Evolutionary conservation across 1,140 invertebrate species (phyloP).

Genomic region (Nasonia giraulti): DNA sequence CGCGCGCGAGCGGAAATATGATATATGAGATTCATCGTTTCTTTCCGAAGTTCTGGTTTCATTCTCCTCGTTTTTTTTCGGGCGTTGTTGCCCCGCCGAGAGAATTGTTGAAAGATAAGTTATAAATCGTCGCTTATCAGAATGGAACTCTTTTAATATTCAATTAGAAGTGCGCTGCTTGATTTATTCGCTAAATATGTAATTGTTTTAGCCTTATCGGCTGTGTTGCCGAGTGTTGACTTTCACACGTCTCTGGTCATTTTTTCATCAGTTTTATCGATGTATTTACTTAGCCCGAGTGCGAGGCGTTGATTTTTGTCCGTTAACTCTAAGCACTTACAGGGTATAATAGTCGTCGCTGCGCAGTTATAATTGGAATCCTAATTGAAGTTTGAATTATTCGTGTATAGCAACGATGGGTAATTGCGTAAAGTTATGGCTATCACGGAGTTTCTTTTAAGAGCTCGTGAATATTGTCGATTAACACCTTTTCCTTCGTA

Average conservation of each 20-base stretch:
- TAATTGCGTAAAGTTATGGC: no score
- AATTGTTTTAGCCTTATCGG: constrained; percentile 29
- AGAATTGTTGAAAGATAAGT: constrained; percentile 7
- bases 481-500: no score
- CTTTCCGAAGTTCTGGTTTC: neutral
- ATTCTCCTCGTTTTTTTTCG: neutral
- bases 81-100: neutral
- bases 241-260: neutral
- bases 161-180: neutral
- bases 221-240: neutral
- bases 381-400: constrained; percentile 1
- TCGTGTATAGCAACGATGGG: no score
- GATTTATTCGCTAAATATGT: constrained; percentile 35
- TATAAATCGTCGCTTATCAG: constrained; percentile 28
- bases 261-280: neutral
- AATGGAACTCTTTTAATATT: constrained; percentile 23
- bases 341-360: neutral
- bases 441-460: no score
- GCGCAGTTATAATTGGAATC: neutral
- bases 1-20: constrained; percentile 26
- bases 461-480: no score
- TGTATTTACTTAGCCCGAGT: no score
- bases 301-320: no score
- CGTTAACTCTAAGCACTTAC: no score
- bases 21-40: constrained; percentile 34